These are phyloP conservation scores for Caenorhabditis sp. DNA, from an alignment of 2,888 invertebrate species.

Conservation along the genomic window DNA sequence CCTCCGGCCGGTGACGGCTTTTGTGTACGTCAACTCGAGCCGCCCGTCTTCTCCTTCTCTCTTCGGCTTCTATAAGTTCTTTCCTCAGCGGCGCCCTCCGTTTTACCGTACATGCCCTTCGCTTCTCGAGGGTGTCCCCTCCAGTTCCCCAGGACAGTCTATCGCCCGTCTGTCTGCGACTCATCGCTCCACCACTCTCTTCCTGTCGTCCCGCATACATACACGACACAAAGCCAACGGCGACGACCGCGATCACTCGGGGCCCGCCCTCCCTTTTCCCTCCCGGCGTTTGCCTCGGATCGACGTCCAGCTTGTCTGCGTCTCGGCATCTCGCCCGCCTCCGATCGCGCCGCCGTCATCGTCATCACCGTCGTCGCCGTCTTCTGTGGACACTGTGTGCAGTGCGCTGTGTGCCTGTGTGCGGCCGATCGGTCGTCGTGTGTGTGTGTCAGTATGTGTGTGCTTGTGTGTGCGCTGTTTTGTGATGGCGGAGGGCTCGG, in stretches of 20 bases:
- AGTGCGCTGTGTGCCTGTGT: conserved; percentile 23
- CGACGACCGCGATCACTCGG: conserved; percentile 41
- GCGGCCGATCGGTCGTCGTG: conserved; percentile 21
- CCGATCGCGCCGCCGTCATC: conserved; percentile 21
- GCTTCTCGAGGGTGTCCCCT: no score
- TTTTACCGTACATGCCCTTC: conserved; percentile 1
- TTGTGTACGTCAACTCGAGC: background rate
- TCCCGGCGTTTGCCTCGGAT: conserved; percentile 32
- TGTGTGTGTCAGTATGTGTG: conserved; percentile 27
- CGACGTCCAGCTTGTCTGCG: conserved; percentile 18
- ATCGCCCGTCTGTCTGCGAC: background rate
- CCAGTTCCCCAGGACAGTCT: no score
- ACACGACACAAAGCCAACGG: conserved; percentile 39
- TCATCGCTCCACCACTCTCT: background rate
- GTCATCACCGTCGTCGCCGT: conserved; percentile 43
- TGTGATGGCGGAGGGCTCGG: conserved; percentile 36
- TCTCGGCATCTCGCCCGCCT: background rate
- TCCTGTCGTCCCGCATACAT: conserved; percentile 2
- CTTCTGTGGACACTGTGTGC: conserved; percentile 52
- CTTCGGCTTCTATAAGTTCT: background rate
- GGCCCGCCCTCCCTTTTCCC: conserved; percentile 6
- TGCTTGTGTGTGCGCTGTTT: conserved; percentile 23
- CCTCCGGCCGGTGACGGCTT: conserved; percentile 1
- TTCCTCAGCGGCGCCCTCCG: no score
- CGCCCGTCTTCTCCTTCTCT: no score